phyloP scores from a whole-genome alignment of 2,113 vertebrate species.

The Hystrix brachyura region DNA sequence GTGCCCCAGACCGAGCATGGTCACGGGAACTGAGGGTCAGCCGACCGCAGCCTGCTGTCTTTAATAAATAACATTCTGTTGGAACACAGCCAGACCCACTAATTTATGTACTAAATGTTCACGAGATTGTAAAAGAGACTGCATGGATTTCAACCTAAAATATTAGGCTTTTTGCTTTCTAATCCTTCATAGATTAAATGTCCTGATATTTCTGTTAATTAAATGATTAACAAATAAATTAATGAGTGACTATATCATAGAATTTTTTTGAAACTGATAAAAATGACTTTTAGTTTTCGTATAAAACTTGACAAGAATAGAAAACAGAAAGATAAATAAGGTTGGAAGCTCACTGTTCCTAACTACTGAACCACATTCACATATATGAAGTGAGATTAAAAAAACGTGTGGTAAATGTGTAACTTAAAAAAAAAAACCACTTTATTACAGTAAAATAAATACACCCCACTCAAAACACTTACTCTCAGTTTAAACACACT shows the following conservation, averaged over 20 bases:
- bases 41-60: neutral
- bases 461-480: neutral
- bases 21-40: neutral
- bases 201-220: neutral
- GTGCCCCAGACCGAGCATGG: neutral
- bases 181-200: neutral
- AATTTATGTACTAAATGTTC: neutral
- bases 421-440: neutral
- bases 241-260: neutral
- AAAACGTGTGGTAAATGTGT: neutral
- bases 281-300: slow-evolving; percentile 32
- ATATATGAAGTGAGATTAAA: neutral
- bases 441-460: neutral
- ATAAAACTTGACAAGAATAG: neutral
- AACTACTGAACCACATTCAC: neutral
- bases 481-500: neutral
- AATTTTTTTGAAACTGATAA: neutral
- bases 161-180: neutral
- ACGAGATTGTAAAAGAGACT: neutral
- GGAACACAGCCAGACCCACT: neutral
- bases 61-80: slow-evolving; percentile 46
- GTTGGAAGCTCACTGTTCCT: neutral
- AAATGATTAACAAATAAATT: neutral
- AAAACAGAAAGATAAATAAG: neutral
- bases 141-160: neutral